phyloP scores from a whole-genome alignment of 2,888 invertebrate genomes.

The Acheta domesticus region DNA sequence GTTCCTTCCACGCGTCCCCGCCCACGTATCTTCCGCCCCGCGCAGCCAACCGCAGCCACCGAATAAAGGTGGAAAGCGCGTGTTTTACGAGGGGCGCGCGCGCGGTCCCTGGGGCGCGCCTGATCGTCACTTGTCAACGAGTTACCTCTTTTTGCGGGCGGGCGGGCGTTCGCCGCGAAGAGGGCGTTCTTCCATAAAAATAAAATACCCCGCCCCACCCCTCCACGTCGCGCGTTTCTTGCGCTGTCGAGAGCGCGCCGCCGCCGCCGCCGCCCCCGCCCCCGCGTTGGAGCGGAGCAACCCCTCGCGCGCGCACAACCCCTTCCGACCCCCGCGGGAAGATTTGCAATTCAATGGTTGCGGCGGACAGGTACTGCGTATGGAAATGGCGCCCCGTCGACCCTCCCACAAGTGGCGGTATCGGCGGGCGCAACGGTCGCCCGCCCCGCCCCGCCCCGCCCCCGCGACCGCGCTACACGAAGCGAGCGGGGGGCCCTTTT shows the following conservation, averaged over 20 bases:
- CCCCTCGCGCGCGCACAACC: constrained; percentile 33
- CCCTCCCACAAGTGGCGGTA: constrained; percentile 23
- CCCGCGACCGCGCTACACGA: background rate
- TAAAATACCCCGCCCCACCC: constrained; percentile 26
- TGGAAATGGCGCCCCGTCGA: constrained; percentile 21
- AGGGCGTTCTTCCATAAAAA: constrained; percentile 32
- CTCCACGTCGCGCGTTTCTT: background rate
- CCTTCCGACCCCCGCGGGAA: constrained; percentile 31
- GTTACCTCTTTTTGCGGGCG: constrained; percentile 3
- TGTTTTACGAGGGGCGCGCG: constrained; percentile 34
- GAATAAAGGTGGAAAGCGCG: constrained; percentile 28
- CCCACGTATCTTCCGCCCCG: background rate
- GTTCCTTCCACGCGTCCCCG: background rate
- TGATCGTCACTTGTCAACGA: constrained; percentile 34
- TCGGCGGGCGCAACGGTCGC: background rate
- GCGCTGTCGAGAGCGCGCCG: background rate
- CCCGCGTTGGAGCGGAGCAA: constrained; percentile 25
- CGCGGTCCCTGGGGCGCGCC: constrained; percentile 27
- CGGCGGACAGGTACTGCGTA: constrained; percentile 20
- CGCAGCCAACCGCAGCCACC: background rate
- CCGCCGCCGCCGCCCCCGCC: constrained; percentile 25
- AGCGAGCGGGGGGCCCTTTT: background rate
- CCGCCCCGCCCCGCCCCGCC: too few species aligned
- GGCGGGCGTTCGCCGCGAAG: background rate
- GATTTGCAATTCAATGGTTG: constrained; percentile 27